Percentiles rank a stretch among this genome's conserved stretches.
Evolutionary conservation across 2,113 vertebrate genomes (phyloP).

Genomic region (Amazona guildingii): DNA sequence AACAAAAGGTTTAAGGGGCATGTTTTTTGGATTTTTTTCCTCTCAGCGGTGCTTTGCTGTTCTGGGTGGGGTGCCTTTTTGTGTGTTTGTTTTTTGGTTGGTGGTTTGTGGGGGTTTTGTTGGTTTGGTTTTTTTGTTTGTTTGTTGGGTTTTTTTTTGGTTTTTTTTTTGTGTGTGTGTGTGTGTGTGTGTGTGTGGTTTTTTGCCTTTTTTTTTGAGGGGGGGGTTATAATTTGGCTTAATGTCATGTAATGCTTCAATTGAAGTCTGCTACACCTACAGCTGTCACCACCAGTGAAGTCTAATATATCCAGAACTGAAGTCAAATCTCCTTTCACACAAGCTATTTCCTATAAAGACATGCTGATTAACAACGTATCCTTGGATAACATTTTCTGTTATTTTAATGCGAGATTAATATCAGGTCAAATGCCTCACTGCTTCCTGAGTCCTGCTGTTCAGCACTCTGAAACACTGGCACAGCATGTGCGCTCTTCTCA

Average conservation of each 20-base stretch:
- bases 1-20: neutral
- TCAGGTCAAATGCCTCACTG: neutral
- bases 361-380: slow-evolving; percentile 9
- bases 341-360: neutral
- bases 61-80: neutral
- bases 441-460: slow-evolving; percentile 37
- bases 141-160: too few species aligned
- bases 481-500: neutral
- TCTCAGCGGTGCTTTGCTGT: neutral
- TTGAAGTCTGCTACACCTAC: neutral
- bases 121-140: neutral
- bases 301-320: neutral
- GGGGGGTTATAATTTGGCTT: neutral
- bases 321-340: neutral
- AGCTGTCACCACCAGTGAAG: neutral
- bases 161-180: too few species aligned
- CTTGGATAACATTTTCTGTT: slow-evolving; percentile 10
- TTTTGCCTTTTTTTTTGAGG: neutral
- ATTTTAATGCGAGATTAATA: neutral
- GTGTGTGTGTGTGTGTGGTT: too few species aligned
- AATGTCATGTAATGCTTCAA: neutral
- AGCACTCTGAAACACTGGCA: slow-evolving; percentile 1
- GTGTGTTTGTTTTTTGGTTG: neutral
- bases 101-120: neutral
- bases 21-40: neutral